Base-by-base conservation (phyloP, 2,888 invertebrate genomes). In the Thereva unica region DNA sequence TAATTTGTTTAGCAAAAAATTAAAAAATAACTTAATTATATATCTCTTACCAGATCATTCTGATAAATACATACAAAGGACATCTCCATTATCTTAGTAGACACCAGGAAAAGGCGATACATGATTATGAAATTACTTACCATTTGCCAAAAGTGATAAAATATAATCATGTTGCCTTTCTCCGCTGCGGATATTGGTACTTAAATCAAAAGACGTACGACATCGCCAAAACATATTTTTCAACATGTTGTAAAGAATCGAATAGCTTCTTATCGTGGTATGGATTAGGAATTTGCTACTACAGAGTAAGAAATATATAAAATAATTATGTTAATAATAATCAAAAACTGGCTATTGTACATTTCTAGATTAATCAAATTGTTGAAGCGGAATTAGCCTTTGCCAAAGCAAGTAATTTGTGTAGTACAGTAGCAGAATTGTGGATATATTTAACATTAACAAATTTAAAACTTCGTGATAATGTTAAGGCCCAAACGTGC, bases 241-340 rank as follows among this genome's bases (percentile, higher is more conserved):
- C 52, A 12, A 35, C 37, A 9, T 66, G 66, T 45, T 50, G 45
- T n/a, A 38, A 47, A 52, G 12, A 42, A 8, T 47, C 45, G 40
- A 57, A 53, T 50, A 64, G 57, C 37, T 66, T 68, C 41, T n/a
- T 68, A 7, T 41, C 56, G 3, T 68, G 66, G 68, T 68, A 66
- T 64, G 68, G 68, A 45, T 34, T 68, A n/a, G 68, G 68, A 49
- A 53, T 63, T 8, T 56, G 66, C 37, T 68, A 57, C 8, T 68
- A 37, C 50, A 49, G 64, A 37, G 68, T 68, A 68, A 59, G 8
- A 34, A 34, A 5, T 34, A 23, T 23, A 23, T 23, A 23, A n/a
- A n/a, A 23, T 23, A 23, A 23, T 23, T n/a, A 23, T 23, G 23
- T 23, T 2, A 23, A 23, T 23, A 23, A 23, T 23, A 23, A 23